Conservation (phyloP, 2,888 invertebrate genomes). For the Ligdia adustata region DNA sequence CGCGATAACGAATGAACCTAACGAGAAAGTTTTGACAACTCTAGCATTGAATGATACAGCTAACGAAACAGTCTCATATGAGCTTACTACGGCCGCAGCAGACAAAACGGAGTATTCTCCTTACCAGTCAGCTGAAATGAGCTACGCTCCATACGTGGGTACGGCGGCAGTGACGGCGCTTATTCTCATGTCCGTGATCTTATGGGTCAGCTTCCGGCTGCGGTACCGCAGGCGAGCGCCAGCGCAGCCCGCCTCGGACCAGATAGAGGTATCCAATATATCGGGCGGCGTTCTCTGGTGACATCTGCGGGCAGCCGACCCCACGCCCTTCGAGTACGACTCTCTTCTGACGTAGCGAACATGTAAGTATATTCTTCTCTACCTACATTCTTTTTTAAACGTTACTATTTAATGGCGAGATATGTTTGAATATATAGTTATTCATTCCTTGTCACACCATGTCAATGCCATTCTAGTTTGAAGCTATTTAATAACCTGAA, state of each 20-base stretch:
- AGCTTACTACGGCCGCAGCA: slow-evolving; percentile 53
- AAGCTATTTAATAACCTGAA: too few species aligned
- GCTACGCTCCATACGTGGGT: slow-evolving; percentile 76
- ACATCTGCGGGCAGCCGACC: slow-evolving; percentile 85
- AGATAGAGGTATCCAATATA: slow-evolving; percentile 86
- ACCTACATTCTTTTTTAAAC: too few species aligned
- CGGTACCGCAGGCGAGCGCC: slow-evolving; percentile 67
- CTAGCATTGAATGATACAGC: slow-evolving; percentile 45
- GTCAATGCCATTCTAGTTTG: too few species aligned
- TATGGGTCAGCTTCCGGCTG: slow-evolving; percentile 77
- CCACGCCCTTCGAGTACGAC: slow-evolving; percentile 84
- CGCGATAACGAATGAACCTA: slow-evolving; percentile 34
- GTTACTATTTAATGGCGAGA: too few species aligned
- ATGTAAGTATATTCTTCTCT: slow-evolving; percentile 65
- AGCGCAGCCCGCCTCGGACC: slow-evolving; percentile 62
- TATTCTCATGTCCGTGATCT: slow-evolving; percentile 81
- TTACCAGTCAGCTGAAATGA: slow-evolving; percentile 61
- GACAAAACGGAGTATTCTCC: slow-evolving; percentile 69
- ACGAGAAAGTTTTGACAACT: slow-evolving; percentile 42
- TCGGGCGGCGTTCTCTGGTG: slow-evolving; percentile 89
- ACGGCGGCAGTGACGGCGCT: slow-evolving; percentile 83
- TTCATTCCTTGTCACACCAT: too few species aligned
- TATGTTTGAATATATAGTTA: too few species aligned
- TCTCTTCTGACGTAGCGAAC: slow-evolving; percentile 81
- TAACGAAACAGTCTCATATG: slow-evolving; percentile 49